Evolutionary conservation across 2,888 invertebrate genomes (phyloP), one percentile per base, ranked within the genome.

Genomic region (Calameuta pallipes): DNA sequence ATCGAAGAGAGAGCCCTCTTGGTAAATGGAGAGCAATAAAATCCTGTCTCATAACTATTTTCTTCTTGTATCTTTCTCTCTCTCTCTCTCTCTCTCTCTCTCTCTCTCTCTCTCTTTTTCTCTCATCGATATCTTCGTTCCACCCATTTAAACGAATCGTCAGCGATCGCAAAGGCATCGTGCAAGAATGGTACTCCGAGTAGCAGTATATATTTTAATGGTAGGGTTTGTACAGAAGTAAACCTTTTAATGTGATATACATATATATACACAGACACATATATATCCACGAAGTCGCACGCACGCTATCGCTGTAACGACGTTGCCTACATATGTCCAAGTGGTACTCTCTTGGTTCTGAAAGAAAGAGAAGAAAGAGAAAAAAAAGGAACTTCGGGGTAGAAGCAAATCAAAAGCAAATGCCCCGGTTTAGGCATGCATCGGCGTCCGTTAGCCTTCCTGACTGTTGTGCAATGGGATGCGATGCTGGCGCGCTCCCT

Each of bases 121-220:
- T 41, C 41, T 15, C 15, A 15, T 87, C 87, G 86, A 87, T 88
- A 89, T 89, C 89, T 88, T 84, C 84, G 82, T 84, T 87, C 2
- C 23, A 56, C 9, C 23, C 56, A 23, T 56, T 23, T 56, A 23
- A 56, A 56, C 82, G 82, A 86, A 85, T 87, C 86, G 85, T 85
- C 84, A 83, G 84, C 81, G 80, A 35, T 41, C 34, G 82, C 83
- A 81, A 81, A 82, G 83, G 82, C 35, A 34, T 68, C 82, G 84
- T 84, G 85, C 87, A 83, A 87, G 87, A 89, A 87, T 86, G 84
- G 82, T 84, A 85, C 83, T 87, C 78, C 74, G 35, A 69, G 56
- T 69, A 69, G 74, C 80, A 79, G 87, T 86, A 87, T 89, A 87
- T 89, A 87, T 88, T 89, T 89, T 89, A 89, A 89, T 88, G 86